Evolutionary conservation across 2,888 invertebrate species (phyloP).

Genomic region (Quadroppia sp.): DNA sequence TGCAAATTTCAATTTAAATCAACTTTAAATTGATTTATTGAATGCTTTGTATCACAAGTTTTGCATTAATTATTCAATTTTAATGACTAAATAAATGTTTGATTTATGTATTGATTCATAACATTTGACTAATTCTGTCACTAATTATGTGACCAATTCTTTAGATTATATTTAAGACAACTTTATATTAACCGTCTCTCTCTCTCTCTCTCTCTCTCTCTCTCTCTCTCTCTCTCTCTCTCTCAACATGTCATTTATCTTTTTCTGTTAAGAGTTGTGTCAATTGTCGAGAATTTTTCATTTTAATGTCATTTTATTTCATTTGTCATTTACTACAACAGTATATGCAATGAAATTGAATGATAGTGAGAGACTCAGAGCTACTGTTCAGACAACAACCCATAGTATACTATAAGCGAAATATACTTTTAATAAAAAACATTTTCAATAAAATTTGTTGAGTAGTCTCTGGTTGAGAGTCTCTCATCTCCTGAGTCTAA

Average conservation of each 20-base stretch:
- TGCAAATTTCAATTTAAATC: too few relatives aligned
- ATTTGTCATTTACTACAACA: too few relatives aligned
- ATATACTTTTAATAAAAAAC: too few relatives aligned
- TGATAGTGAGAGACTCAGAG: background rate
- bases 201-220: background rate
- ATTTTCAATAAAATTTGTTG: background rate
- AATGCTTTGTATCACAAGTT: too few relatives aligned
- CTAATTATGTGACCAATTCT: too few relatives aligned
- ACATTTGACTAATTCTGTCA: too few relatives aligned
- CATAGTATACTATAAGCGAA: background rate
- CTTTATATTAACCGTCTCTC: background rate
- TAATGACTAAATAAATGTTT: too few relatives aligned
- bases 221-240: background rate
- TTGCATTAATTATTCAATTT: too few relatives aligned
- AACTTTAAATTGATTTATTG: too few relatives aligned
- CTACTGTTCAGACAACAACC: background rate
- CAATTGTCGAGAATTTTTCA: slow-evolving; percentile 4
- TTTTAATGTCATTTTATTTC: slow-evolving; percentile 22
- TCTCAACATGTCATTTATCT: background rate
- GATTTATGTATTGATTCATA: too few relatives aligned
- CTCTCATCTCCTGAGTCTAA: too few relatives aligned
- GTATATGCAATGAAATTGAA: slow-evolving; percentile 12
- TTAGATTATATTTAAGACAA: background rate
- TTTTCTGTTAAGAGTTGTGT: background rate
- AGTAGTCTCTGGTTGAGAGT: too few relatives aligned